Conservation (phyloP, 2,113 vertebrate species). For the Sebastes fasciatus region DNA sequence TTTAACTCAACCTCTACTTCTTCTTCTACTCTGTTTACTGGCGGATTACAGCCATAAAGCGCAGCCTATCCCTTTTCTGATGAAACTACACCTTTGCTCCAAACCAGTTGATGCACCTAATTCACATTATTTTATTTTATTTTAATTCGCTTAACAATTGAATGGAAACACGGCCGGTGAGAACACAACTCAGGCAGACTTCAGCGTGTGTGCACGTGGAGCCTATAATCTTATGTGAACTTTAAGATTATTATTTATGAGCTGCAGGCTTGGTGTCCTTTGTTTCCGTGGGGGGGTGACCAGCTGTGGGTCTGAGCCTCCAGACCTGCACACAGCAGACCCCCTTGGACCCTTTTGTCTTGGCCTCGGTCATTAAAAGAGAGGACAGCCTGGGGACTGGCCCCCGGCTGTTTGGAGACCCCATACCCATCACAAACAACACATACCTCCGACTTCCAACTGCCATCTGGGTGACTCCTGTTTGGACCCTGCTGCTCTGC, state of each 20-base stretch:
- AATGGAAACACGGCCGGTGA: background rate
- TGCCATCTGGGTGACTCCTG: slow-evolving; percentile 24
- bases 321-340: slow-evolving; percentile 12
- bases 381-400: slow-evolving; percentile 29
- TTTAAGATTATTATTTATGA: slow-evolving; percentile 40
- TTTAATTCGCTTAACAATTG: too few species aligned
- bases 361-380: slow-evolving; percentile 38
- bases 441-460: background rate
- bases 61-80: too few species aligned
- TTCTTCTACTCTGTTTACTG: too few species aligned
- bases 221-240: background rate
- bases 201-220: background rate
- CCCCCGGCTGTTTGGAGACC: slow-evolving; percentile 45
- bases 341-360: slow-evolving; percentile 32
- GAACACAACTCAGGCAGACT: background rate
- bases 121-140: too few species aligned
- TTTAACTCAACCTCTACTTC: too few species aligned
- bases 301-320: slow-evolving; percentile 48
- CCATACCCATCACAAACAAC: slow-evolving; percentile 15
- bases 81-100: too few species aligned
- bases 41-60: too few species aligned
- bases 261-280: slow-evolving; percentile 10
- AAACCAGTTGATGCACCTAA: too few species aligned
- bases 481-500: background rate
- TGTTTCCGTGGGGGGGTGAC: slow-evolving; percentile 29